Evolutionary conservation across 2,113 vertebrate species (phyloP).

Genomic region (Origma solitaria): DNA sequence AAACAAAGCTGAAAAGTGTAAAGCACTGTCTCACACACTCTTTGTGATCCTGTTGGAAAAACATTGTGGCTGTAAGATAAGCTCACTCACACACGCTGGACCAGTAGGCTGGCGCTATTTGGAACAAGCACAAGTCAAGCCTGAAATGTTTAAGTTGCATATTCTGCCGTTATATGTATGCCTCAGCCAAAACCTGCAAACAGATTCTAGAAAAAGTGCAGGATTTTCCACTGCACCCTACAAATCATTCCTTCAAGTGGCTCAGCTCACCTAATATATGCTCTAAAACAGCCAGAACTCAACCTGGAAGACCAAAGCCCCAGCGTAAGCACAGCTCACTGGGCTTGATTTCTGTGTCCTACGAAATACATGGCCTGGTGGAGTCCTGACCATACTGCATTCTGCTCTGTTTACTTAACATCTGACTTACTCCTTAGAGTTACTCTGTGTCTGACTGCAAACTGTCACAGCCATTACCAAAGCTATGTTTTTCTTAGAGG

Average conservation of each 20-base stretch:
- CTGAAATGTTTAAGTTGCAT: background rate
- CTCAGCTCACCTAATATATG: background rate
- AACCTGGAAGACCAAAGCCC: background rate
- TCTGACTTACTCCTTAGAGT: background rate
- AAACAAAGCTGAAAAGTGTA: background rate
- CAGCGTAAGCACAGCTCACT: fast-evolving
- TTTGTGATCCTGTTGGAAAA: background rate
- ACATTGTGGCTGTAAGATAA: background rate
- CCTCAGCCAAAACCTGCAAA: background rate
- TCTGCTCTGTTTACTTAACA: background rate
- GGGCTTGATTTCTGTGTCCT: fast-evolving
- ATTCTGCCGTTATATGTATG: background rate
- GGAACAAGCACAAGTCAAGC: background rate
- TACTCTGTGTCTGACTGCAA: background rate
- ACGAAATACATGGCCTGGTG: background rate
- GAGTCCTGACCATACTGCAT: background rate
- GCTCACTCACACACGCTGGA: background rate
- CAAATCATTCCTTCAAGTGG: background rate
- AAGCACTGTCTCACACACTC: background rate
- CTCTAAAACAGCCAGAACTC: background rate
- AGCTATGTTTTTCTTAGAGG: background rate
- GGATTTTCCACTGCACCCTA: background rate
- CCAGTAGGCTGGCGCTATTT: background rate
- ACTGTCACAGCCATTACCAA: background rate
- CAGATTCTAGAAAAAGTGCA: background rate